A percentile compares a stretch with the other conserved stretches of the same genome.
These are phyloP conservation scores for Scopus umbretta DNA, from an alignment of 2,113 vertebrate species.

Conservation along the genomic window DNA sequence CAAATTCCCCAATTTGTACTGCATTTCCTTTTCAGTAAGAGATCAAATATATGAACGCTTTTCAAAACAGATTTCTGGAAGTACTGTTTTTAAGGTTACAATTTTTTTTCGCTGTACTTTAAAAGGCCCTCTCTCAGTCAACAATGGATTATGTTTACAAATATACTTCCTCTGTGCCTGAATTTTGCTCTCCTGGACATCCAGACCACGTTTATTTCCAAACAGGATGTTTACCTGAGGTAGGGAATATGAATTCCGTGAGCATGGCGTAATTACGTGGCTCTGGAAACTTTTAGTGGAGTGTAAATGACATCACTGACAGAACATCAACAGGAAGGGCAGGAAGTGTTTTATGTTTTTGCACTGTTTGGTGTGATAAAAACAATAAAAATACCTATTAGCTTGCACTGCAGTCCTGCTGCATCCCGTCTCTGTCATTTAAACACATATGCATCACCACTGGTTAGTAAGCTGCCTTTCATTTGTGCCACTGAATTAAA, in stretches of 20 bases:
- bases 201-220: constrained; percentile 58
- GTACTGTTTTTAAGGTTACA: constrained; percentile 41
- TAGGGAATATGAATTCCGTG: constrained; percentile 66
- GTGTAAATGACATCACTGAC: constrained; percentile 68
- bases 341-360: constrained; percentile 71
- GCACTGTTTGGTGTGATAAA: constrained; percentile 64
- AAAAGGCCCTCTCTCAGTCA: constrained; percentile 38
- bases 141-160: constrained; percentile 64
- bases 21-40: constrained; percentile 53
- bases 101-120: constrained; percentile 39
- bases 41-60: constrained; percentile 40
- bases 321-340: constrained; percentile 70
- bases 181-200: constrained; percentile 55
- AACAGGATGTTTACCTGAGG: constrained; percentile 73
- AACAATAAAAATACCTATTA: constrained; percentile 63
- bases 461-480: not conserved
- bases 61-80: constrained; percentile 55
- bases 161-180: constrained; percentile 58
- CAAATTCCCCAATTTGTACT: constrained; percentile 52
- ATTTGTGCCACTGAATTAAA: not conserved
- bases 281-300: constrained; percentile 69
- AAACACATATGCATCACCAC: not conserved
- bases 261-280: constrained; percentile 57
- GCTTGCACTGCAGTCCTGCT: not conserved
- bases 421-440: constrained; percentile 21